phyloP scores from a whole-genome alignment of 2,797 vertebrate genomes.

The Gobionotothen gibberifrons region DNA sequence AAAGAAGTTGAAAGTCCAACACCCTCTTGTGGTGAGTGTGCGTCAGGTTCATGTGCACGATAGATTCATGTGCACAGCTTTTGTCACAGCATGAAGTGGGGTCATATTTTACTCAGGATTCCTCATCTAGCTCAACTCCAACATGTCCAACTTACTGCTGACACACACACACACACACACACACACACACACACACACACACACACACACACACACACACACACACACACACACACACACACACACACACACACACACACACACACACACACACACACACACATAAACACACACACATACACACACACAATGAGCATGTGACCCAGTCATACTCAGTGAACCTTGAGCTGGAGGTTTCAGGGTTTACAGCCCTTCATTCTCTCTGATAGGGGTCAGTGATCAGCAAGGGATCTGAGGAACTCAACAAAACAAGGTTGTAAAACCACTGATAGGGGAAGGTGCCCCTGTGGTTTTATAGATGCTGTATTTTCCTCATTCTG shows the following conservation, averaged over 20 bases:
- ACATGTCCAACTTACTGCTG: constrained; percentile 13
- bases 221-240: constrained; percentile 17
- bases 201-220: constrained; percentile 4
- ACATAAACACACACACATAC: constrained; percentile 4
- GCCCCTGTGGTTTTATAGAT: constrained; percentile 63
- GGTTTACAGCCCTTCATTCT: constrained; percentile 75
- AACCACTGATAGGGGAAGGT: constrained; percentile 66
- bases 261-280: constrained; percentile 27
- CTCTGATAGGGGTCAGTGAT: constrained; percentile 75
- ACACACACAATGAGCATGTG: constrained; percentile 64
- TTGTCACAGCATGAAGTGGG: constrained; percentile 34
- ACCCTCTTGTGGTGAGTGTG: constrained; percentile 31
- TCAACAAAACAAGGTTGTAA: constrained; percentile 83
- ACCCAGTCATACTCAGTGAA: constrained; percentile 70
- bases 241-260: constrained; percentile 15
- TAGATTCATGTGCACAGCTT: constrained; percentile 32
- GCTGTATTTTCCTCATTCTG: constrained; percentile 47
- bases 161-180: constrained; percentile 17
- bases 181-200: constrained; percentile 22
- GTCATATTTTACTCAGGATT: constrained; percentile 51
- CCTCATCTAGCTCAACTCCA: constrained; percentile 47
- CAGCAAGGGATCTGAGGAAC: constrained; percentile 62
- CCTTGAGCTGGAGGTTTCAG: constrained; percentile 75
- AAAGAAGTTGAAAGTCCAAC: constrained; percentile 60
- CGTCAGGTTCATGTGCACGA: constrained; percentile 31